These are phyloP conservation scores for Tinea pellionella DNA, from an alignment of 2,888 invertebrate species.

Conservation along the genomic window DNA sequence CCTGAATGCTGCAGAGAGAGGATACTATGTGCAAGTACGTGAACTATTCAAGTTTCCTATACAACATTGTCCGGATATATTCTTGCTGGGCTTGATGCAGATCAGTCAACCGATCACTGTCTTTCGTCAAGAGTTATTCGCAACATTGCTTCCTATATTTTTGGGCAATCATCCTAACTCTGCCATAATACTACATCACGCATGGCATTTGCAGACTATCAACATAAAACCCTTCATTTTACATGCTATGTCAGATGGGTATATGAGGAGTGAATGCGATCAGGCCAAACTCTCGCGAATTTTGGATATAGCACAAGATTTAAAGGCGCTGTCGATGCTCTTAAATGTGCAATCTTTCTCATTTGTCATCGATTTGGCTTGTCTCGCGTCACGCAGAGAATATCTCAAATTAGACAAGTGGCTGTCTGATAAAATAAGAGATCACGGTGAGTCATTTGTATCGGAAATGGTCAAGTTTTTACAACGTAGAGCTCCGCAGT, in stretches of 20 bases:
- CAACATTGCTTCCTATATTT: constrained; percentile 91
- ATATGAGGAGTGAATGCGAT: constrained; percentile 90
- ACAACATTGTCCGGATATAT: constrained; percentile 93
- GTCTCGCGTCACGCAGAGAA: constrained; percentile 95
- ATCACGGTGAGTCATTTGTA: constrained; percentile 93
- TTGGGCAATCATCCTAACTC: constrained; percentile 96
- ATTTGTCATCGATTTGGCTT: constrained; percentile 98
- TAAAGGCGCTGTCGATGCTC: constrained; percentile 90
- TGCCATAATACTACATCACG: constrained; percentile 94
- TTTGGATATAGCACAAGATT: constrained; percentile 95
- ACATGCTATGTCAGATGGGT: constrained; percentile 99
- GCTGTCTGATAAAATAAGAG: constrained; percentile 96
- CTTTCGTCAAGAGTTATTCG: constrained; percentile 87
- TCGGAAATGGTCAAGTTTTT: constrained; percentile 88
- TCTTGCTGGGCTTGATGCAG: constrained; percentile 90
- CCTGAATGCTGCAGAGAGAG: constrained; percentile 87
- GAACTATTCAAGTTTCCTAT: constrained; percentile 93
- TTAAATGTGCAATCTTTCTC: constrained; percentile 91
- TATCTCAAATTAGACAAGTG: constrained; percentile 98
- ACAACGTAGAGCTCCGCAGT: constrained; percentile 89
- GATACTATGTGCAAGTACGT: constrained; percentile 83
- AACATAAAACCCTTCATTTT: constrained; percentile 86
- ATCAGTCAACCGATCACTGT: constrained; percentile 83
- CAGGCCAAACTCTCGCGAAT: constrained; percentile 94
- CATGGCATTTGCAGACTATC: constrained; percentile 88